phyloP scores from a whole-genome alignment of 2,797 vertebrate genomes.

The Urophycis tenuis region DNA sequence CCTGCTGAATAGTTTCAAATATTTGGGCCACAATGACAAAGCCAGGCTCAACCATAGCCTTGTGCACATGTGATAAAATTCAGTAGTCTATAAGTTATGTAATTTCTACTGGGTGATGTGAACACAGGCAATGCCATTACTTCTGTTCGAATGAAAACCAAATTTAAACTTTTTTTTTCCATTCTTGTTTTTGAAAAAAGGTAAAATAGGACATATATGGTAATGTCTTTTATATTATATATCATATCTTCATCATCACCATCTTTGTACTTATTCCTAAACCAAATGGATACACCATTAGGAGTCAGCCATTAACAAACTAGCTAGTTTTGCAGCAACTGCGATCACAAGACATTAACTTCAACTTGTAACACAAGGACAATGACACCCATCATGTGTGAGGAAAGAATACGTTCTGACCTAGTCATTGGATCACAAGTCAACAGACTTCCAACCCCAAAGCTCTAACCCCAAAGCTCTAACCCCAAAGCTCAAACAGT shows the following conservation, averaged over 20 bases:
- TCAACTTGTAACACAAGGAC: not conserved
- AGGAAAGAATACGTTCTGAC: not conserved
- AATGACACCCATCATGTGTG: too few relatives aligned
- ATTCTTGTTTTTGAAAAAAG: not conserved
- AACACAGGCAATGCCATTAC: not conserved
- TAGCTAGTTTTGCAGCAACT: not conserved
- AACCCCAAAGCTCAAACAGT: not conserved
- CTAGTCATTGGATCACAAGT: not conserved
- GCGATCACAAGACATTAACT: not conserved
- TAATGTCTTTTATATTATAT: not conserved
- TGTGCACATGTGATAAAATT: not conserved
- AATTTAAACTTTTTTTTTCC: not conserved
- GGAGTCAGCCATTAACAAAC: not conserved
- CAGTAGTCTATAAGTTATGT: not conserved
- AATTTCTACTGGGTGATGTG: not conserved
- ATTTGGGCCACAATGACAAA: not conserved
- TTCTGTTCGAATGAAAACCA: not conserved
- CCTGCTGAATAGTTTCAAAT: not conserved
- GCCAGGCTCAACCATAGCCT: not conserved
- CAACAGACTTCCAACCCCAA: too few relatives aligned
- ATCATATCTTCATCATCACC: not conserved
- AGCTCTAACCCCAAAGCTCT: not conserved
- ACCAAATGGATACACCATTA: not conserved
- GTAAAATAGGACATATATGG: not conserved
- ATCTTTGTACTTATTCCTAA: not conserved